Evolutionary conservation across 2,797 vertebrate species (phyloP).

Genomic region (Petrocephalus schoutedeni): DNA sequence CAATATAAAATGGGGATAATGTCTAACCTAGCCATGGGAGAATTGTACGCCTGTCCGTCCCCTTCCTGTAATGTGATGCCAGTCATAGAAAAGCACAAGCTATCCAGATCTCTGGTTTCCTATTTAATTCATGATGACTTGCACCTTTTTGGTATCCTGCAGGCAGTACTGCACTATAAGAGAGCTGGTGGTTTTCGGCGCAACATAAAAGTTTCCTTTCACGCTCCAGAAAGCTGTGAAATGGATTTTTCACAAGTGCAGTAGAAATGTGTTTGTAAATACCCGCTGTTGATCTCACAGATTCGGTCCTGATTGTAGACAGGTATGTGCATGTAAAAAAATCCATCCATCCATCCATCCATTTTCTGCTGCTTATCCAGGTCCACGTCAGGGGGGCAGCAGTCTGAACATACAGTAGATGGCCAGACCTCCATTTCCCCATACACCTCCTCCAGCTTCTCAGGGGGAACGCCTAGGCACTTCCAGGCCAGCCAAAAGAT

Average conservation of each 20-base stretch:
- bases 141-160: not conserved
- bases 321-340: not conserved
- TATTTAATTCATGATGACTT: not conserved
- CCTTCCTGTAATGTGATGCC: not conserved
- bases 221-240: not conserved
- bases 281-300: not conserved
- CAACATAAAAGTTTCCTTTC: not conserved
- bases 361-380: not conserved
- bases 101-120: not conserved
- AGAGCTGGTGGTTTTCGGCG: not conserved
- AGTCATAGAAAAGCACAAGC: not conserved
- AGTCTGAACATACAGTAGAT: not conserved
- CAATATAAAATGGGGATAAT: not conserved
- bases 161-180: not conserved
- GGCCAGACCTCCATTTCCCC: not conserved
- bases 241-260: constrained; percentile 6
- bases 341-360: not conserved
- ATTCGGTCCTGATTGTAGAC: not conserved
- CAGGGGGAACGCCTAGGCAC: not conserved
- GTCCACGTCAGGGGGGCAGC: not conserved
- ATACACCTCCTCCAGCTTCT: not conserved
- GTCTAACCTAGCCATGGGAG: not conserved
- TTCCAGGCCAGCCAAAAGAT: not conserved
- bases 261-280: constrained; percentile 1
- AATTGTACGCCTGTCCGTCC: not conserved